Conservation (phyloP, 2,797 vertebrate species). For the Crax fasciolata region DNA sequence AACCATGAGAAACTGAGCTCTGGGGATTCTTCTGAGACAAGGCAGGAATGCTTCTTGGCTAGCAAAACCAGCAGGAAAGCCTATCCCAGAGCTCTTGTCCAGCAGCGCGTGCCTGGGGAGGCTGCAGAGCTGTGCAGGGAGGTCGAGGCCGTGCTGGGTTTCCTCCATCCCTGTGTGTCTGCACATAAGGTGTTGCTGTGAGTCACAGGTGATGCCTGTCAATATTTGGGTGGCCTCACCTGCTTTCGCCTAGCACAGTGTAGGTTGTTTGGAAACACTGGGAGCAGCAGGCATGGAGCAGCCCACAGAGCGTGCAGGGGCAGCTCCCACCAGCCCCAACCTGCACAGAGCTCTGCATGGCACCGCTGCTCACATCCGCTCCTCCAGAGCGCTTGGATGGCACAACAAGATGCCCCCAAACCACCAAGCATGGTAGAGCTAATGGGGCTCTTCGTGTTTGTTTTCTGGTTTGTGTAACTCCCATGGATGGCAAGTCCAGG, state of each 20-base stretch:
- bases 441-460: background rate
- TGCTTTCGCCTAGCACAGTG: background rate
- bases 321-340: background rate
- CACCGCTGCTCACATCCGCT: accelerated
- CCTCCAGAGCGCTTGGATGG: background rate
- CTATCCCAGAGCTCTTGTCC: background rate
- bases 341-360: background rate
- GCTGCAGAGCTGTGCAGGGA: accelerated
- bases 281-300: background rate
- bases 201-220: background rate
- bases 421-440: background rate
- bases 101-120: background rate
- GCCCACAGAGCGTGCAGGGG: accelerated
- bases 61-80: background rate
- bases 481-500: background rate
- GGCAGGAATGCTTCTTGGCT: background rate
- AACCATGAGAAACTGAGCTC: background rate
- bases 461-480: background rate
- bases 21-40: background rate
- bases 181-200: background rate
- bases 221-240: background rate
- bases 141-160: background rate
- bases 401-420: background rate
- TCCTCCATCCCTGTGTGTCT: accelerated
- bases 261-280: background rate